Conservation (phyloP, 92 coral and sea anemone genomes). For the Porites cylindrica region DNA sequence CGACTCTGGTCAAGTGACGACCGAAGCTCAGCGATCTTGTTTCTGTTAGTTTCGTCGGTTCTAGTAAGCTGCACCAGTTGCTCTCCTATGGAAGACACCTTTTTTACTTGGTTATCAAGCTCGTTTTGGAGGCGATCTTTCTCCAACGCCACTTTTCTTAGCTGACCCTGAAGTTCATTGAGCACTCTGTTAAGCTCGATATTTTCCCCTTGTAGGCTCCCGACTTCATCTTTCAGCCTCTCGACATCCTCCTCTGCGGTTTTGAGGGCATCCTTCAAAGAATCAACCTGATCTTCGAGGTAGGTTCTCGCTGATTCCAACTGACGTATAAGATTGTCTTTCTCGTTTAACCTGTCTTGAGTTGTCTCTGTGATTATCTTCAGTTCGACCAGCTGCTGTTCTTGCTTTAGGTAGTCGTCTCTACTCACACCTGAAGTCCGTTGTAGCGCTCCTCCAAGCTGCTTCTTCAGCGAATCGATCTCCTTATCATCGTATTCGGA, state of each 20-base stretch:
- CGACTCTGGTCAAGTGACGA: slow-evolving; percentile 71
- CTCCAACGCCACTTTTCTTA: slow-evolving; percentile 68
- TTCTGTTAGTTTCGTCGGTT: slow-evolving; percentile 71
- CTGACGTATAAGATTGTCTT: slow-evolving; percentile 89
- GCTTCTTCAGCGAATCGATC: slow-evolving; percentile 80
- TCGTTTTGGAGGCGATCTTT: slow-evolving; percentile 83
- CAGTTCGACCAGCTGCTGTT: slow-evolving; percentile 90
- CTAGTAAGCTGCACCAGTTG: slow-evolving; percentile 69
- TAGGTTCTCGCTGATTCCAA: slow-evolving; percentile 76
- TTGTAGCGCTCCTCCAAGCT: slow-evolving; percentile 77
- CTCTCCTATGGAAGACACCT: slow-evolving; percentile 76
- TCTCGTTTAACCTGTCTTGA: slow-evolving; percentile 91
- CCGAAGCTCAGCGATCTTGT: slow-evolving; percentile 85
- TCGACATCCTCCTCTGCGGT: slow-evolving; percentile 77
- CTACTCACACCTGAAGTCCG: slow-evolving; percentile 76
- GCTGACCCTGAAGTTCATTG: slow-evolving; percentile 67
- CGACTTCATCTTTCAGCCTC: slow-evolving; percentile 77
- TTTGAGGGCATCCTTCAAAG: slow-evolving; percentile 69
- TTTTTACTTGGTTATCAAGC: slow-evolving; percentile 74
- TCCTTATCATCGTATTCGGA: slow-evolving; percentile 86
- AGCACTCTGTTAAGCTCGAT: slow-evolving; percentile 76
- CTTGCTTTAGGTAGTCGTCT: slow-evolving; percentile 83
- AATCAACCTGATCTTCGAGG: slow-evolving; percentile 85
- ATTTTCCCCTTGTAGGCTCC: slow-evolving; percentile 80
- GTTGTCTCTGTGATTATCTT: slow-evolving; percentile 81